Evolutionary conservation across 2,797 vertebrate species (phyloP).

Genomic region (Salmo trutta): DNA sequence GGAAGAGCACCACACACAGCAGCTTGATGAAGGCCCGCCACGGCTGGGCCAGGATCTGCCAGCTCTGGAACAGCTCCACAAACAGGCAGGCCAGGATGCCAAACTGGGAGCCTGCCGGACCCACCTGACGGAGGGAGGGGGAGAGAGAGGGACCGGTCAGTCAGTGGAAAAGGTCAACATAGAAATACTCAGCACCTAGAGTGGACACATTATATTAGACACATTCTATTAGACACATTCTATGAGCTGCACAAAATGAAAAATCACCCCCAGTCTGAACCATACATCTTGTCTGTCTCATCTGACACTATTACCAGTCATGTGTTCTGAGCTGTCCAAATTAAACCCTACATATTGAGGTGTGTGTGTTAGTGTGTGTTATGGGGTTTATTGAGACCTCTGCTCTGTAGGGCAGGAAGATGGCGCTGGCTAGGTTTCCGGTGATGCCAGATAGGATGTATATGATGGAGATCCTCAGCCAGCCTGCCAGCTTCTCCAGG

Average conservation of each 20-base stretch:
- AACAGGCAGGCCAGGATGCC: conserved; percentile 97
- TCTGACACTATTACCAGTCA: not conserved
- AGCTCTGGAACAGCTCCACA: conserved; percentile 98
- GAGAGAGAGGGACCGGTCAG: not conserved
- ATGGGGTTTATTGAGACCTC: conserved; percentile 63
- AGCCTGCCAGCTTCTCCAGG: conserved; percentile 96
- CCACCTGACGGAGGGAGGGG: conserved; percentile 79
- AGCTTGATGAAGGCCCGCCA: conserved; percentile 96
- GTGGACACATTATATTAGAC: not conserved
- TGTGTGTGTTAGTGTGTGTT: not conserved
- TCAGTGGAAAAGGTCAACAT: not conserved
- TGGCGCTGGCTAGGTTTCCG: conserved; percentile 94
- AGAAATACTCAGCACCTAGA: too few species aligned
- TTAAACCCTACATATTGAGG: not conserved
- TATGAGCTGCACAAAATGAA: not conserved
- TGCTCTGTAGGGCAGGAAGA: conserved; percentile 84
- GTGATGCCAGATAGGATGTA: conserved; percentile 97
- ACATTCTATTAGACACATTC: not conserved
- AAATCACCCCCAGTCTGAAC: not conserved
- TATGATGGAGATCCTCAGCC: conserved; percentile 98
- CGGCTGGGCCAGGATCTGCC: conserved; percentile 97
- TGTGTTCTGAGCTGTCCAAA: not conserved
- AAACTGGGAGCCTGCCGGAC: conserved; percentile 96
- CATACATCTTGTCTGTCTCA: not conserved
- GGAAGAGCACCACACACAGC: conserved; percentile 91